A percentile compares a stretch with the other conserved stretches of the same genome.
Conservation (phyloP, 2,113 vertebrate genomes). For the Sylvicapra grimmia region DNA sequence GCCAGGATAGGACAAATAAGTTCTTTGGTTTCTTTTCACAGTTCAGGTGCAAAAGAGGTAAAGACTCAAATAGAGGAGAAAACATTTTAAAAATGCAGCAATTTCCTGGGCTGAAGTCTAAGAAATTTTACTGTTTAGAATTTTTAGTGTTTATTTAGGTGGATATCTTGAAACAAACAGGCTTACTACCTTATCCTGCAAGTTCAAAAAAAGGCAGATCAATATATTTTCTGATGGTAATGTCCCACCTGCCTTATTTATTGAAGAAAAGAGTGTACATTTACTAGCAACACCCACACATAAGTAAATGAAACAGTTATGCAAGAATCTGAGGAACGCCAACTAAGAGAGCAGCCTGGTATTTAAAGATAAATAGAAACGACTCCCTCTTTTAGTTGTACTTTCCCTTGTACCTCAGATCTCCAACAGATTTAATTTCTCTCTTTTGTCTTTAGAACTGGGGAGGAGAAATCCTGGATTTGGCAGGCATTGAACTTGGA, state of each 20-base stretch:
- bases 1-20: not conserved
- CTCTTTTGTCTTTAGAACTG: slow-evolving; percentile 41
- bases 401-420: slow-evolving; percentile 27
- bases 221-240: not conserved
- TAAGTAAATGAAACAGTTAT: slow-evolving; percentile 28
- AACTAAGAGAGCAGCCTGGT: not conserved
- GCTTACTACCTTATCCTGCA: not conserved
- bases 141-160: slow-evolving; percentile 3
- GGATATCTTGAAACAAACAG: not conserved
- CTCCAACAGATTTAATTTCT: slow-evolving; percentile 19
- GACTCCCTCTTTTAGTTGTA: not conserved
- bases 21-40: not conserved
- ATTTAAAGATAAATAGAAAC: slow-evolving; percentile 36
- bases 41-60: not conserved
- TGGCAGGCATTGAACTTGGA: slow-evolving; percentile 40
- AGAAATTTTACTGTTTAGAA: not conserved
- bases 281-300: not conserved
- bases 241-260: not conserved
- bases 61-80: not conserved
- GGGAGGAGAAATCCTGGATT: slow-evolving; percentile 22
- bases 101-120: not conserved
- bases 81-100: not conserved
- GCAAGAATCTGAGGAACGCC: slow-evolving; percentile 29
- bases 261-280: not conserved
- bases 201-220: not conserved